Conservation (phyloP, 92 coral and sea anemone species). For the Epizoanthus fatuus region DNA sequence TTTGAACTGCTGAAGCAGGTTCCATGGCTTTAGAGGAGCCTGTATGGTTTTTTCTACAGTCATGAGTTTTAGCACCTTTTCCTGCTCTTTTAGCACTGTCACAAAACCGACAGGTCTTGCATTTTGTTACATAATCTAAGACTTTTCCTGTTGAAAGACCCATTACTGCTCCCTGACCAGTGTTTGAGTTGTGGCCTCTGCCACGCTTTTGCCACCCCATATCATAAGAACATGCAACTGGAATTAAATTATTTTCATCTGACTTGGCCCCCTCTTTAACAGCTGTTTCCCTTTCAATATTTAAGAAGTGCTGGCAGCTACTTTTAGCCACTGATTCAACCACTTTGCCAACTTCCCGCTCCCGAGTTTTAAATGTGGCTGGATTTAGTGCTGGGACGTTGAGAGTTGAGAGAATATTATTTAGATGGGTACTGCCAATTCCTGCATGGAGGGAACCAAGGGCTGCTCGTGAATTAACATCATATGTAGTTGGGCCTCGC, state of each 20-base stretch:
- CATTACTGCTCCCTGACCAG: too few species aligned
- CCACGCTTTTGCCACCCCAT: too few species aligned
- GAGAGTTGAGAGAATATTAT: background rate
- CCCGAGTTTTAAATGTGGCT: constrained; percentile 39
- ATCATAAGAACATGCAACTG: too few species aligned
- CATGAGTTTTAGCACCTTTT: constrained; percentile 20
- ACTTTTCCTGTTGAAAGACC: too few species aligned
- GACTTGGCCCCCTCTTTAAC: too few species aligned
- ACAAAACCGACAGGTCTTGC: too few species aligned
- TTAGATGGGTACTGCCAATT: constrained; percentile 48
- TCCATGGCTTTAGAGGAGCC: constrained; percentile 64
- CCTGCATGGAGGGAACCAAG: constrained; percentile 76
- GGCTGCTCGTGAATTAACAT: constrained; percentile 71
- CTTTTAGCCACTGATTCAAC: constrained; percentile 19
- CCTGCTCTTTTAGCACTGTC: too few species aligned
- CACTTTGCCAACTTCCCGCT: constrained; percentile 10
- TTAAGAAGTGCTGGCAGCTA: constrained; percentile 21
- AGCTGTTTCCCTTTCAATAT: too few species aligned
- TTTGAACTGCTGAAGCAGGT: constrained; percentile 37
- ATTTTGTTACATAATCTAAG: too few species aligned
- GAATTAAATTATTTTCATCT: too few species aligned
- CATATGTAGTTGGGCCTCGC: constrained; percentile 69
- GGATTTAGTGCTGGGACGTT: background rate
- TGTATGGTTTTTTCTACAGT: constrained; percentile 56
- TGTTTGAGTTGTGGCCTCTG: too few species aligned